phyloP scores from a whole-genome alignment of 2,888 invertebrate species.

The Doris montereyensis region DNA sequence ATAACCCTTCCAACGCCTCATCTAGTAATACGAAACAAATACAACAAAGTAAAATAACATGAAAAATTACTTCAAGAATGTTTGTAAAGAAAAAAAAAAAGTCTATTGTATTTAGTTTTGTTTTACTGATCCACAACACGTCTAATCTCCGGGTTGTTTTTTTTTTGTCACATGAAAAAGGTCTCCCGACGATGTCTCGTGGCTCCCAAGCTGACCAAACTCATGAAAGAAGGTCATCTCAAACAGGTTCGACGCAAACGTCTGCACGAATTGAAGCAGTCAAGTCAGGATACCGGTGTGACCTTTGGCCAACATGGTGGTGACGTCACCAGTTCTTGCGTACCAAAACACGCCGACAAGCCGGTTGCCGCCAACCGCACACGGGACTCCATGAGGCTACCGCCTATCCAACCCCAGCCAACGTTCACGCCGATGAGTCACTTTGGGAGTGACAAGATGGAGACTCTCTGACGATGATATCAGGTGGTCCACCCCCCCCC shows the following conservation, averaged over 20 bases:
- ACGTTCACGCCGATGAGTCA: conserved; percentile 4
- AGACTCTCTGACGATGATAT: too few relatives aligned
- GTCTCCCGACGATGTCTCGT: conserved; percentile 23
- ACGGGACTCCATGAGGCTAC: conserved; percentile 23
- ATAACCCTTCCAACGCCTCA: too few relatives aligned
- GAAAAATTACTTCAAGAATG: too few relatives aligned
- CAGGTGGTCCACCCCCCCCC: too few relatives aligned
- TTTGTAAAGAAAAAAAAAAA: too few relatives aligned
- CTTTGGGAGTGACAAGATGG: too few relatives aligned
- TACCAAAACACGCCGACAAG: background rate
- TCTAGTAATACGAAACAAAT: too few relatives aligned
- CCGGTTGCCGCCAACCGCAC: background rate
- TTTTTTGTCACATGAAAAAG: too few relatives aligned
- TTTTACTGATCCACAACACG: too few relatives aligned
- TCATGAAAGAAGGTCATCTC: conserved; percentile 52
- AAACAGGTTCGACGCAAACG: conserved; percentile 50
- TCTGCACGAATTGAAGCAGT: conserved; percentile 50
- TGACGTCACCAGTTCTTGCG: background rate
- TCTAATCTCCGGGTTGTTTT: too few relatives aligned
- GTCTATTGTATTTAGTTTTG: too few relatives aligned
- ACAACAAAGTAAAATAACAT: too few relatives aligned
- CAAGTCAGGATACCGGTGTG: conserved; percentile 31
- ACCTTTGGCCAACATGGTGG: background rate
- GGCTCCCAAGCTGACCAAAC: conserved; percentile 26
- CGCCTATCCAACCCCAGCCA: conserved; percentile 25